phyloP scores from a whole-genome alignment of 2,113 vertebrate genomes.

The Amphiprion ocellaris region DNA sequence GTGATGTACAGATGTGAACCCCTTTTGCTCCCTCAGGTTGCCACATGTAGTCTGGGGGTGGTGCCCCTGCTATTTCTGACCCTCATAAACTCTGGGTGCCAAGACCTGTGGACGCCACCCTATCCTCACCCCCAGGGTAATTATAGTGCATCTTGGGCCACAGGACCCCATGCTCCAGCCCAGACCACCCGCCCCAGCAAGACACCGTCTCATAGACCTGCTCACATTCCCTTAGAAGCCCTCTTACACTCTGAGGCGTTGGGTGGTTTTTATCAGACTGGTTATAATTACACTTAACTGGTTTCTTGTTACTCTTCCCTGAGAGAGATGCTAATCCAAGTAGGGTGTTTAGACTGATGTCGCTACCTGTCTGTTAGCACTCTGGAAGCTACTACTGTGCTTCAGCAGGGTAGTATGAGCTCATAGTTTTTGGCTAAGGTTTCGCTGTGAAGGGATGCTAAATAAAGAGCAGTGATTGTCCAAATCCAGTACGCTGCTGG shows the following conservation, averaged over 20 bases:
- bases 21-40: conserved; percentile 56
- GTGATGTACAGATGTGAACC: conserved; percentile 57
- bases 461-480: conserved; percentile 66
- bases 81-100: conserved; percentile 80
- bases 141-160: conserved; percentile 79
- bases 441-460: conserved; percentile 57
- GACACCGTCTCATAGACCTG: conserved; percentile 39
- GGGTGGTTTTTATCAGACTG: conserved; percentile 54
- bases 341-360: conserved; percentile 69
- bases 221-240: conserved; percentile 46
- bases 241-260: conserved; percentile 60
- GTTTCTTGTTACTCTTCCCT: conserved; percentile 61
- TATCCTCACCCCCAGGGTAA: conserved; percentile 82
- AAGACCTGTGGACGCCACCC: conserved; percentile 83
- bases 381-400: conserved; percentile 31
- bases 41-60: conserved; percentile 43
- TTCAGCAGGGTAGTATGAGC: conserved; percentile 51
- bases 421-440: conserved; percentile 42
- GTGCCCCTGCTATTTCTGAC: conserved; percentile 81
- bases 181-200: conserved; percentile 62
- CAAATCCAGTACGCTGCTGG: conserved; percentile 28
- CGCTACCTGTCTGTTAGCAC: conserved; percentile 68
- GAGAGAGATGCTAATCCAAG: conserved; percentile 56
- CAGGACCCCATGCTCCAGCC: conserved; percentile 44
- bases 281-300: conserved; percentile 62